These are phyloP conservation scores for Sycophila sp. DNA, from an alignment of 1,140 invertebrate genomes.

Conservation along the genomic window DNA sequence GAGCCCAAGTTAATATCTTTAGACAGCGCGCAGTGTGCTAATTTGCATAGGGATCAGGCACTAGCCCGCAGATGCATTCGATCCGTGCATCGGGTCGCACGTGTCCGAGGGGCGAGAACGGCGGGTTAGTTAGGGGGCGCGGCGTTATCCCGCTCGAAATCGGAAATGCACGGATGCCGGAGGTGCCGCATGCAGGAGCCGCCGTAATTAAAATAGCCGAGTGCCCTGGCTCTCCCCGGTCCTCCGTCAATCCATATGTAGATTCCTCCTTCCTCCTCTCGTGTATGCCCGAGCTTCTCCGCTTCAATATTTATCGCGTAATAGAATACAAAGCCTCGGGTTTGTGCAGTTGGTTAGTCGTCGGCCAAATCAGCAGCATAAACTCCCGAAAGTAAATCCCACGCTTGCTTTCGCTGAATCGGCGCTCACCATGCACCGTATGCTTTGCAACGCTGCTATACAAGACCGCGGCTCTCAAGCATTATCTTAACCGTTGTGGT, in stretches of 20 bases:
- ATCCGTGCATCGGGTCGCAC: slow-evolving; percentile 1
- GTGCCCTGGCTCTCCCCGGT: no score
- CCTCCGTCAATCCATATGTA: neutral
- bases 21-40: no score
- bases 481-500: no score
- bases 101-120: neutral
- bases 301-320: slow-evolving; percentile 59
- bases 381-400: slow-evolving; percentile 57
- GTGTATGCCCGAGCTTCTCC: slow-evolving; percentile 13
- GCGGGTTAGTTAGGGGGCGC: neutral
- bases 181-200: neutral
- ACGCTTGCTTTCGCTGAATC: no score
- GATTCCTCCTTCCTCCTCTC: no score
- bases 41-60: neutral
- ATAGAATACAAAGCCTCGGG: slow-evolving; percentile 52
- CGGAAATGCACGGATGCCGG: slow-evolving; percentile 11
- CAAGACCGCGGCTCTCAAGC: no score
- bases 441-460: no score
- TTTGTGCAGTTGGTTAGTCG: no score
- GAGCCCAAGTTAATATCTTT: no score
- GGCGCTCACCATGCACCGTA: no score
- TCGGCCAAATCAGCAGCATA: slow-evolving; percentile 51
- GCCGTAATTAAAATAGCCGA: slow-evolving; percentile 18
- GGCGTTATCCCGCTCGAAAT: slow-evolving; percentile 16
- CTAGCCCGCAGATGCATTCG: neutral